Evolutionary conservation across 2,113 vertebrate genomes (phyloP).

Genomic region (Leptobrachium ailaonicum): DNA sequence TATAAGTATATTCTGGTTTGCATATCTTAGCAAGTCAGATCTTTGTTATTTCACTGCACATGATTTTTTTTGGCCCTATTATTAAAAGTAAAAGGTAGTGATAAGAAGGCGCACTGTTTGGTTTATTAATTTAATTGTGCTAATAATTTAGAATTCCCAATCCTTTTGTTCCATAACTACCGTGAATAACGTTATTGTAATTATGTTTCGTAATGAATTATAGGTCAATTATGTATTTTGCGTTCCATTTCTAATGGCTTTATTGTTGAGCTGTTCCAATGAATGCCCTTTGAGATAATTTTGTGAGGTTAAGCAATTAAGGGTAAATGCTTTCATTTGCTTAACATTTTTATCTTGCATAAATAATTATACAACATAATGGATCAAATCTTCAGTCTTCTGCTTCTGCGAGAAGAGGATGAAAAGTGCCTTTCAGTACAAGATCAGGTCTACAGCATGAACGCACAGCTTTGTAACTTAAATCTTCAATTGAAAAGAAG

Average conservation of each 20-base stretch:
- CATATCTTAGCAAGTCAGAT: neutral
- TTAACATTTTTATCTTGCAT: slow-evolving; percentile 37
- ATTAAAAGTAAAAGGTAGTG: neutral
- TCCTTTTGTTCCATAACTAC: slow-evolving; percentile 14
- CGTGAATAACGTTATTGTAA: slow-evolving; percentile 27
- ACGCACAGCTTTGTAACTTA: neutral
- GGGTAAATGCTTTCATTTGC: slow-evolving; percentile 37
- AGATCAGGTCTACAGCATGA: slow-evolving; percentile 12
- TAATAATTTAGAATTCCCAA: neutral
- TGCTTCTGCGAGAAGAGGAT: neutral
- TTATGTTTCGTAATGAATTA: slow-evolving; percentile 41
- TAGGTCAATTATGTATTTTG: slow-evolving; percentile 45
- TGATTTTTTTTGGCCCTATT: neutral
- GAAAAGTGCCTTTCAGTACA: neutral
- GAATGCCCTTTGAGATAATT: slow-evolving; percentile 46
- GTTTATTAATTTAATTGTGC: slow-evolving; percentile 10
- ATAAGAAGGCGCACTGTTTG: neutral
- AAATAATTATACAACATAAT: slow-evolving; percentile 34
- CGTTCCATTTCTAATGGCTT: slow-evolving; percentile 41
- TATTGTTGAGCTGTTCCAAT: slow-evolving; percentile 39
- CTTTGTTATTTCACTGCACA: neutral
- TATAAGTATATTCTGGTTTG: neutral
- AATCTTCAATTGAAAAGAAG: too few species aligned
- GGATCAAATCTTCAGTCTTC: slow-evolving; percentile 24
- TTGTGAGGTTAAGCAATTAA: slow-evolving; percentile 41